Conservation (phyloP, 2,113 vertebrate genomes). For the Brevimyrus niger region DNA sequence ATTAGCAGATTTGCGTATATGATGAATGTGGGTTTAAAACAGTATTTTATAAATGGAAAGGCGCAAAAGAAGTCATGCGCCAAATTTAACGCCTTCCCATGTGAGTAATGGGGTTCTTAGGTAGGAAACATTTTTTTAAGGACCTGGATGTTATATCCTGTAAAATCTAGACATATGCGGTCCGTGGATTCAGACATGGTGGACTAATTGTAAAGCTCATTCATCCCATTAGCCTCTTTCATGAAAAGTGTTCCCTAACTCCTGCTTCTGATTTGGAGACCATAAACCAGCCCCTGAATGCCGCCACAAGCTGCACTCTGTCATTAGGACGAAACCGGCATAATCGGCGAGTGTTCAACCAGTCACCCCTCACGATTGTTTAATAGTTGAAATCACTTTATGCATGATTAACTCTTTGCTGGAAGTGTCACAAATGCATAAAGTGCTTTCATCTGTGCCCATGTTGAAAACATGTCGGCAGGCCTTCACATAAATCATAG, state of each 20-base stretch:
- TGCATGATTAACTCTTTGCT: constrained; percentile 11
- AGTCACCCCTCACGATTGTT: background rate
- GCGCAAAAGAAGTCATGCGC: background rate
- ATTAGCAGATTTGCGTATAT: background rate
- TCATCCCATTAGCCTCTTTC: background rate
- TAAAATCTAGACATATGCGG: background rate
- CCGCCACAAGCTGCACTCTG: background rate
- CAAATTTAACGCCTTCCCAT: background rate
- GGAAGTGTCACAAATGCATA: background rate
- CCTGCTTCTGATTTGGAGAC: background rate
- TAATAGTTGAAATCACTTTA: background rate
- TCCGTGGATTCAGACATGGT: background rate
- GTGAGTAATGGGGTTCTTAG: background rate
- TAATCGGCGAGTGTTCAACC: background rate
- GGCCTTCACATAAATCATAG: background rate
- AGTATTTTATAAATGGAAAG: background rate
- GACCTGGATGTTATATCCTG: background rate
- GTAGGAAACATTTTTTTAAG: background rate
- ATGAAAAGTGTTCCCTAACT: background rate
- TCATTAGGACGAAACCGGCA: background rate
- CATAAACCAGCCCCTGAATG: background rate
- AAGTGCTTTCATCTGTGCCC: background rate
- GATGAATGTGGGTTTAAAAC: background rate
- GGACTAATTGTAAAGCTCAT: background rate
- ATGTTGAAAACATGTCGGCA: background rate